A percentile compares a stretch with the other conserved stretches of the same genome.
Conservation (phyloP, 2,888 invertebrate species). For the Autographa gamma region DNA sequence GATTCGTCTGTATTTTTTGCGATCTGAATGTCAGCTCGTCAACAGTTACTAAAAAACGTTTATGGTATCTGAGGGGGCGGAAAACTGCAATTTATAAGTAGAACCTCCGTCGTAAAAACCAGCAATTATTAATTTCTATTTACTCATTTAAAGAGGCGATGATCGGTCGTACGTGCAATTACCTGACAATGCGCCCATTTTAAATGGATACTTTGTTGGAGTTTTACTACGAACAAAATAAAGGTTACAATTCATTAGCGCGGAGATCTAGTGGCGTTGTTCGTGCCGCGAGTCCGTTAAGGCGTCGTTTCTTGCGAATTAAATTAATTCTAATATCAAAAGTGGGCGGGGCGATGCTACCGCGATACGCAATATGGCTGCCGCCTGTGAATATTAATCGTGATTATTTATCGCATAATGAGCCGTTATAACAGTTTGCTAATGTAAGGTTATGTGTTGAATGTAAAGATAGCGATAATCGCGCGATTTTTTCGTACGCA, state of each 20-base stretch:
- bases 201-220: constrained; percentile 16
- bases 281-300: constrained; percentile 47
- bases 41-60: constrained; percentile 25
- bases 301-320: constrained; percentile 64
- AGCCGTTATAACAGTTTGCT: constrained; percentile 62
- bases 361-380: constrained; percentile 78
- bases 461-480: constrained; percentile 52
- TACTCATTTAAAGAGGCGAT: constrained; percentile 49
- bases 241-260: constrained; percentile 54
- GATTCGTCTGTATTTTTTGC: constrained; percentile 47
- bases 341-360: constrained; percentile 77
- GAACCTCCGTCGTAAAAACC: constrained; percentile 44
- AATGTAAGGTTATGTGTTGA: constrained; percentile 61
- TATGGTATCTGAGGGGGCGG: constrained; percentile 36
- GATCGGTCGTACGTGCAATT: constrained; percentile 48
- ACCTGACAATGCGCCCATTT: constrained; percentile 30
- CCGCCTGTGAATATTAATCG: constrained; percentile 74
- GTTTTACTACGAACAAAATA: constrained; percentile 41
- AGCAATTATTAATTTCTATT: constrained; percentile 53
- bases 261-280: constrained; percentile 29
- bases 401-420: constrained; percentile 76
- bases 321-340: constrained; percentile 73
- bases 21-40: constrained; percentile 40
- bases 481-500: constrained; percentile 39
- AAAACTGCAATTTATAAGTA: constrained; percentile 37